Conservation (phyloP, 2,113 vertebrate genomes). For the Phocoena phocoena region DNA sequence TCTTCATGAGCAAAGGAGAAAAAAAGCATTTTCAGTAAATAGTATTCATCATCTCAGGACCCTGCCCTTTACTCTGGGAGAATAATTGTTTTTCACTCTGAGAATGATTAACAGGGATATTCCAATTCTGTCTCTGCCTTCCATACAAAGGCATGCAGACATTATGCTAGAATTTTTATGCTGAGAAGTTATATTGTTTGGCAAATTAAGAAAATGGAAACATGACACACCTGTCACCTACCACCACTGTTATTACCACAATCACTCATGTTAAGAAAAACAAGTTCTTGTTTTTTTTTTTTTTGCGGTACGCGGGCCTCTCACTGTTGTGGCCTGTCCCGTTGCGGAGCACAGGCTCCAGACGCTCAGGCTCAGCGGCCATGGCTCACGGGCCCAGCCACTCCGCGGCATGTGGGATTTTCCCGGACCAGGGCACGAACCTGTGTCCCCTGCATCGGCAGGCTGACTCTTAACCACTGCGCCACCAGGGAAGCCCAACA, state of each 20-base stretch:
- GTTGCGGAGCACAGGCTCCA: accelerated
- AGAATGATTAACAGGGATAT: neutral
- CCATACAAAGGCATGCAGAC: neutral
- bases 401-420: no score
- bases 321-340: no score
- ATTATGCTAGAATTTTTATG: neutral
- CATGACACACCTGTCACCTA: neutral
- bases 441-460: no score
- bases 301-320: no score
- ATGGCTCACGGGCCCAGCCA: no score
- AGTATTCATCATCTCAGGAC: neutral
- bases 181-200: neutral
- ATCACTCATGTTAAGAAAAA: neutral
- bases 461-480: no score
- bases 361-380: no score
- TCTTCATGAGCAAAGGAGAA: neutral
- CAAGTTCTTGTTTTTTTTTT: neutral
- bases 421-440: accelerated
- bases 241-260: neutral
- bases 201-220: neutral
- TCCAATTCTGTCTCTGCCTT: neutral
- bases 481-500: no score
- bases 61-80: neutral
- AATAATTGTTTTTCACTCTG: neutral
- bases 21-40: constrained; percentile 30